phyloP scores from a whole-genome alignment of 2,113 vertebrate genomes.

The Crotalus viridis region DNA sequence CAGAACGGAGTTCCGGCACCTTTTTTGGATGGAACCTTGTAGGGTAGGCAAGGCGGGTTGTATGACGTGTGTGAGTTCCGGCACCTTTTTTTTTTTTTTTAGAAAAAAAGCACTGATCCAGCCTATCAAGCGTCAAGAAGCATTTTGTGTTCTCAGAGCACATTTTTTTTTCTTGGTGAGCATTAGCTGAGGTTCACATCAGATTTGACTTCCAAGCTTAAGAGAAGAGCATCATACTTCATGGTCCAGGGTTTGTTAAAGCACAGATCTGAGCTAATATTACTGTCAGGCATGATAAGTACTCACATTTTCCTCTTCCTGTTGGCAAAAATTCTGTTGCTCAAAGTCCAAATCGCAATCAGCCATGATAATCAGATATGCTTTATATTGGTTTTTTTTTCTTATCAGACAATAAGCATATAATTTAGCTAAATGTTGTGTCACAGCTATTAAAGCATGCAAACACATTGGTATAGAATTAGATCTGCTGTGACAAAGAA shows the following conservation, averaged over 20 bases:
- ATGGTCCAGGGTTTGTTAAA: background rate
- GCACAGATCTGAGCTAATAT: background rate
- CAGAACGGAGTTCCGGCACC: too few species aligned
- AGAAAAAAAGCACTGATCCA: background rate
- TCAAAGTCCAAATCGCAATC: background rate
- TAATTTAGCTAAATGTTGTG: background rate
- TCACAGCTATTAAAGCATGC: background rate
- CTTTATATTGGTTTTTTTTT: background rate
- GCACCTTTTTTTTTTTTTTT: too few species aligned
- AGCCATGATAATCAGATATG: background rate
- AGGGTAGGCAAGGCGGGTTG: too few species aligned
- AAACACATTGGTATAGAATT: background rate
- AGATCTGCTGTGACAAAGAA: background rate
- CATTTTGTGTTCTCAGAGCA: background rate
- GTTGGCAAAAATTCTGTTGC: background rate
- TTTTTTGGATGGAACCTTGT: too few species aligned
- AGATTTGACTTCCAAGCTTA: background rate
- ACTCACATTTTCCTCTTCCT: background rate
- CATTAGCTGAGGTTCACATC: background rate
- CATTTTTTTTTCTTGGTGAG: background rate
- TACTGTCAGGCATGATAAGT: background rate
- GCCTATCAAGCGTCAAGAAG: background rate
- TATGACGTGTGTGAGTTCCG: too few species aligned
- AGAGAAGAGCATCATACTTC: background rate
- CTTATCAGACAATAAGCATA: background rate